Base-by-base conservation (phyloP, 2,797 vertebrate genomes). In the Siniperca scherzeri region DNA sequence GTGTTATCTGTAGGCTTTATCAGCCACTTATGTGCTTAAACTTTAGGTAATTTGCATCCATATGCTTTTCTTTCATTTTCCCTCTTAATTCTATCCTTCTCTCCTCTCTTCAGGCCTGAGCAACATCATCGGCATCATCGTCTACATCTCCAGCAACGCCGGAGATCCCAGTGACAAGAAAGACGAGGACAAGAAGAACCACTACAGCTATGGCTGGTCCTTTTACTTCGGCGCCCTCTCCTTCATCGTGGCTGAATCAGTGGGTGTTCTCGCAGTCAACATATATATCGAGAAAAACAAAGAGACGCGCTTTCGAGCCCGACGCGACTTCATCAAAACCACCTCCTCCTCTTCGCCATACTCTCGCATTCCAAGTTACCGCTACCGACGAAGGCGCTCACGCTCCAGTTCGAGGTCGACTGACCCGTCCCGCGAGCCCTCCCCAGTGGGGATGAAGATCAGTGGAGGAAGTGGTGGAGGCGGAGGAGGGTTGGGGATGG, bases 101-200 rank as follows among this genome's bases (percentile, higher is more conserved):
- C 9, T 80, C 16, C 17, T 66, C 11, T 80, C 52, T 22, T 83
- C 80, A 99, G 98, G 98, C 78, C 93, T 99, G 83, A 99, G 98
- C 91, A 99, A 99, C 94, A 99, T 99, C 93, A 99, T 99, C 3
- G 98, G 98, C 82, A 99, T 99, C 93, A 99, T 99, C 7, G 98
- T 99, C 81, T 99, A 98, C 95, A 99, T 99, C 89, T 99, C 98
- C 50, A 99, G 98, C 94, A 99, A 99, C 17, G 95, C 97, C 0
- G 98, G 98, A 0, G 98, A 99, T 88, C 98, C 98, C 11, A 97
- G 97, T 3, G 98, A 99, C 94, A 99, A 99, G 88, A 96, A 98
- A 53, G 97, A 98, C 0, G 98, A 98, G 78, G 97, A 99, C 95
- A 99, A 98, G 90, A 99, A 99, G 90, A 98, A 94, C 94, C 96